These are phyloP conservation scores for Phyllotreta cruciferae DNA, from an alignment of 2,888 invertebrate genomes.

Conservation along the genomic window DNA sequence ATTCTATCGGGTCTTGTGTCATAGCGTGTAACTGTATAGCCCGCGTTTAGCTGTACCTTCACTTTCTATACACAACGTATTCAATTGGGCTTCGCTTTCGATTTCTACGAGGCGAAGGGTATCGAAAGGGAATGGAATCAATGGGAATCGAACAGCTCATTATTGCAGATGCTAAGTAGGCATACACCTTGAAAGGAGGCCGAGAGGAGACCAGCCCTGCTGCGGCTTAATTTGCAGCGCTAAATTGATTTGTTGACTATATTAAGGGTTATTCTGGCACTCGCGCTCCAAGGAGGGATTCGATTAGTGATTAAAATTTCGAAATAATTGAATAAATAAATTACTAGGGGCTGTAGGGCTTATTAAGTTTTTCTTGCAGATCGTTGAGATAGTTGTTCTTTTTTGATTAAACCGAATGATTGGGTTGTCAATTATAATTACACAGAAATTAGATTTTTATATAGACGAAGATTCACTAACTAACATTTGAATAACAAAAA, in stretches of 20 bases:
- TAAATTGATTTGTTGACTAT: slow-evolving; percentile 18
- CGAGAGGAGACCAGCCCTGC: slow-evolving; percentile 7
- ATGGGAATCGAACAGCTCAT: neutral
- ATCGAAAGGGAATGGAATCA: slow-evolving; percentile 11
- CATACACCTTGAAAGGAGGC: slow-evolving; percentile 8
- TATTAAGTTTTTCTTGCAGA: too few species aligned
- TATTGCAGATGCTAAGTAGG: neutral
- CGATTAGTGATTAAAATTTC: slow-evolving; percentile 8
- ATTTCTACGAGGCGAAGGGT: slow-evolving; percentile 10
- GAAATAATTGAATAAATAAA: neutral
- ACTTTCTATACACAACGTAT: slow-evolving; percentile 46
- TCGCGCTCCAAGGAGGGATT: slow-evolving; percentile 1
- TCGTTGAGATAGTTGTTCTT: too few species aligned
- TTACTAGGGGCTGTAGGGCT: too few species aligned
- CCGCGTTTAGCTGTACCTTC: neutral
- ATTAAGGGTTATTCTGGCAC: slow-evolving; percentile 9
- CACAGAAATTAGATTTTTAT: too few species aligned
- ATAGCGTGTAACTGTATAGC: slow-evolving; percentile 4
- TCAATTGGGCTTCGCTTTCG: slow-evolving; percentile 33
- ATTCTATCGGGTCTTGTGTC: too few species aligned
- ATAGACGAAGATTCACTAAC: too few species aligned
- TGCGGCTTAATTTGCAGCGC: slow-evolving; percentile 11
- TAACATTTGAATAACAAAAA: too few species aligned
- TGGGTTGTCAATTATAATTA: too few species aligned
- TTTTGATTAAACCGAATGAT: too few species aligned